A percentile compares a stretch with the other conserved stretches of the same genome.
phyloP scores from a whole-genome alignment of 2,888 invertebrate genomes.

The Rhagium mordax region DNA sequence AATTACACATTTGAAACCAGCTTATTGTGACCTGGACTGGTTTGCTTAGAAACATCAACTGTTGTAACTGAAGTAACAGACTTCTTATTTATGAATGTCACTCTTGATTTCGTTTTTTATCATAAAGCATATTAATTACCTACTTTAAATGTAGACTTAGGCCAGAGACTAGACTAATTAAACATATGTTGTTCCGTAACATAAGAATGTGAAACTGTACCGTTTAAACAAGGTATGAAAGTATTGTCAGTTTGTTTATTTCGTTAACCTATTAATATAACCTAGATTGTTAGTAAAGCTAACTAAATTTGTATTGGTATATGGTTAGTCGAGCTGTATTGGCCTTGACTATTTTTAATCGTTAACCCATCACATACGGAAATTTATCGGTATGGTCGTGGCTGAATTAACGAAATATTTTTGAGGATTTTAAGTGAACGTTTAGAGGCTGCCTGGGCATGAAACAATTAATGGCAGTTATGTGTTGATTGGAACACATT shows the following conservation, averaged over 20 bases:
- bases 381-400: too few species aligned
- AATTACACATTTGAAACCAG: too few species aligned
- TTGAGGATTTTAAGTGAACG: too few species aligned
- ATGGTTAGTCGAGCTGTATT: too few species aligned
- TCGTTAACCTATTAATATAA: conserved; percentile 26
- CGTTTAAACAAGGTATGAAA: conserved; percentile 26
- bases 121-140: background rate
- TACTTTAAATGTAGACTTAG: background rate
- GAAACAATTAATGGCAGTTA: too few species aligned
- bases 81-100: background rate
- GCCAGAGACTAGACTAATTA: conserved; percentile 2
- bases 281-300: background rate
- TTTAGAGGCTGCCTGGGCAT: too few species aligned
- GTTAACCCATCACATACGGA: too few species aligned
- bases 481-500: too few species aligned
- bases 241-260: conserved; percentile 32
- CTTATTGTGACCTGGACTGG: too few species aligned
- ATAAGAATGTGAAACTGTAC: conserved; percentile 23
- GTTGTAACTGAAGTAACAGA: background rate
- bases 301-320: too few species aligned
- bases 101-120: background rate
- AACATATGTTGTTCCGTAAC: conserved; percentile 10
- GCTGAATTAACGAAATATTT: too few species aligned
- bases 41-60: background rate
- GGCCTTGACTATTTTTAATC: too few species aligned